phyloP scores from a whole-genome alignment of 2,888 invertebrate genomes.

The Callosobruchus maculatus region DNA sequence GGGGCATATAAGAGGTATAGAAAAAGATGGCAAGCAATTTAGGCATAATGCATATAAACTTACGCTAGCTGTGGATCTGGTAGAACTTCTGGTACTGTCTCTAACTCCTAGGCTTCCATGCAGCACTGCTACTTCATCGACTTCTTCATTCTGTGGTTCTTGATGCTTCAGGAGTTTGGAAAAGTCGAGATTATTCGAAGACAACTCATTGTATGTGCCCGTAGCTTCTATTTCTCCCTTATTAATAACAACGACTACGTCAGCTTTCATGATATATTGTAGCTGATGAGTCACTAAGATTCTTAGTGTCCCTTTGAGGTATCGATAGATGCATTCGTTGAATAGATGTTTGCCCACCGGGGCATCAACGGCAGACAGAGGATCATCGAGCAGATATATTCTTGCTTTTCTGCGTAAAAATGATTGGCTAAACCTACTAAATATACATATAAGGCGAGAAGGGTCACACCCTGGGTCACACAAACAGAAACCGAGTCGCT shows the following conservation, averaged over 20 bases:
- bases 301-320: constrained; percentile 57
- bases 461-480: too few species aligned
- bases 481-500: too few species aligned
- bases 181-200: constrained; percentile 46
- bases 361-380: constrained; percentile 75
- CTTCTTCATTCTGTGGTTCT: not conserved
- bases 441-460: too few species aligned
- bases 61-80: not conserved
- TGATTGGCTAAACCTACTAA: too few species aligned
- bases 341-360: constrained; percentile 73
- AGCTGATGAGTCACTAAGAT: constrained; percentile 71
- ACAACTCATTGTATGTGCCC: constrained; percentile 57
- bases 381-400: constrained; percentile 76
- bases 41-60: too few species aligned
- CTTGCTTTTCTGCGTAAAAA: constrained; percentile 57
- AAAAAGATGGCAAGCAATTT: too few species aligned
- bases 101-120: not conserved
- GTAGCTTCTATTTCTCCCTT: constrained; percentile 60
- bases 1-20: too few species aligned
- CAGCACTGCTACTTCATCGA: not conserved
- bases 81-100: not conserved
- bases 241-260: constrained; percentile 54
- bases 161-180: not conserved
- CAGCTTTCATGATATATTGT: constrained; percentile 58
- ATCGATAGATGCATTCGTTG: constrained; percentile 63